A percentile compares a stretch with the other conserved stretches of the same genome.
Evolutionary conservation across 2,888 invertebrate genomes (phyloP).

Genomic region (Sussaba pulchella): DNA sequence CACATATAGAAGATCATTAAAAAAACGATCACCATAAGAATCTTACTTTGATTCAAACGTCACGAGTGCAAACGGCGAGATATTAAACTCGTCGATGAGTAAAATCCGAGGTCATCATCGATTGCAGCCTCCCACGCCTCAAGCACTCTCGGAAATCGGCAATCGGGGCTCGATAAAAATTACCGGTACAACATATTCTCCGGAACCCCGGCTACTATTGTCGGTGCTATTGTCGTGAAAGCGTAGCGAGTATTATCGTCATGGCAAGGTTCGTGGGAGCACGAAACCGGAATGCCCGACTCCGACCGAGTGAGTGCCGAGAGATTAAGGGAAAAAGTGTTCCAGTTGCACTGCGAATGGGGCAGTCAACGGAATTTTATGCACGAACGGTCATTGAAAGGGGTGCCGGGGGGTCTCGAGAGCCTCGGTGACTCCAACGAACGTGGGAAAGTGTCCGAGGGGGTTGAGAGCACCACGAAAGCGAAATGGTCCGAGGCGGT

Average conservation of each 20-base stretch:
- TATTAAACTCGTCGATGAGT: too few relatives aligned
- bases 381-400: conserved; percentile 59
- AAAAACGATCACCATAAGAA: conserved; percentile 17
- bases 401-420: conserved; percentile 45
- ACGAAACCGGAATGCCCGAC: too few relatives aligned
- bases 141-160: neutral
- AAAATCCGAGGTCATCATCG: conserved; percentile 23
- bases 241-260: conserved; percentile 41
- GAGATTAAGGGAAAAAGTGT: conserved; percentile 25
- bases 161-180: conserved; percentile 42
- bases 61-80: conserved; percentile 24
- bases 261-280: too few relatives aligned
- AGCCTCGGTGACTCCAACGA: conserved; percentile 37
- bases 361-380: conserved; percentile 56
- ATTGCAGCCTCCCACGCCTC: conserved; percentile 16
- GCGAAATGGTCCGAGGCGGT: conserved; percentile 7
- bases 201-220: conserved; percentile 51
- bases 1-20: too few relatives aligned
- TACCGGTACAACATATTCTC: conserved; percentile 52
- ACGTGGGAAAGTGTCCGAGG: conserved; percentile 50
- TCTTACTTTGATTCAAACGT: conserved; percentile 39
- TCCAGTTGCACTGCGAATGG: conserved; percentile 39
- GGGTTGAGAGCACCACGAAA: neutral
- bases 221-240: conserved; percentile 46
- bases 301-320: too few relatives aligned